Evolutionary conservation across 2,888 invertebrate genomes (phyloP), one percentile per base, ranked within the genome.

Genomic region (Polydrusus cervinus): DNA sequence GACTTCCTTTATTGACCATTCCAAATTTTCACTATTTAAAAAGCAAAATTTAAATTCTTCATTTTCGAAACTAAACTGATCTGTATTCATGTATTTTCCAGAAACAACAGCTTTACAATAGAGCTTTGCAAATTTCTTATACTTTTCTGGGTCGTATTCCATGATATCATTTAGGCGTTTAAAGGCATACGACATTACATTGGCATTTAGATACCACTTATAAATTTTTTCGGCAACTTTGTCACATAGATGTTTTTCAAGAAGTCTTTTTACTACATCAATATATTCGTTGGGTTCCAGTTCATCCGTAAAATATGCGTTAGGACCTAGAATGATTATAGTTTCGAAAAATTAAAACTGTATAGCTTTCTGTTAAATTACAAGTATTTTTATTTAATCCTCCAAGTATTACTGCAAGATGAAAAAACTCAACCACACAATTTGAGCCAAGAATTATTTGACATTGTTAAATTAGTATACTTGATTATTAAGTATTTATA

Each of bases 161-260:
- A 13, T 43, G 1, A 67, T 11, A 67, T 34, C 5, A 7, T 40
- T 67, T 9, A 67, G 14, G 13, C 13, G 38, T 10, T 6, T 34
- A 6, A 53, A 55, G 40, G 67, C 67, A 13, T 9, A 9, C 13
- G 11, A 11, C n/a, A 67, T 20, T 40, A 53, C 30, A 38, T 40
- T 18, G 10, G 11, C 9, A 38, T 38, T 60, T 38, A 60, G n/a
- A 40, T 40, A 53, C 0, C 8, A 1, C 1, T 6, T 18, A 40
- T 38, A 67, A 40, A 67, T 53, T 30, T 51, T 18, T 20, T 49
- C 40, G 8, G 53, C 18, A 13, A 53, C 55, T 1, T 14, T 8
- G 8, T 67, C 67, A 43, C 53, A 25, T 13, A 25, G n/a, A 53
- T 67, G 67, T 14, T 55, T 53, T 9, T 67, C 55, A 8, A 51